These are phyloP conservation scores for Grammomys surdaster DNA, from an alignment of 2,113 vertebrate species.

Conservation along the genomic window DNA sequence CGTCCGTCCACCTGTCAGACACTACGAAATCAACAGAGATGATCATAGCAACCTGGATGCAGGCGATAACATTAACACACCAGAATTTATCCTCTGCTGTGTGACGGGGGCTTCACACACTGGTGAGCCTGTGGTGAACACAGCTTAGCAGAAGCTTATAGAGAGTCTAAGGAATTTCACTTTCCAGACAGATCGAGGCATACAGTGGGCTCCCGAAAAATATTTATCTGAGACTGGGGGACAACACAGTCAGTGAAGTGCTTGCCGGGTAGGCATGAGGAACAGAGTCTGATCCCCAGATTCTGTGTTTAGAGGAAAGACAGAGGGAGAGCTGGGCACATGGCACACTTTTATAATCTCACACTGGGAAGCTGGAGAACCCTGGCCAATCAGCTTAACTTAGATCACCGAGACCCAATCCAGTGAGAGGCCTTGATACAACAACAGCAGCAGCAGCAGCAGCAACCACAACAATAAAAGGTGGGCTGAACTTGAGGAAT, in stretches of 20 bases:
- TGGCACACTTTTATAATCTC: not conserved
- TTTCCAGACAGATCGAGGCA: not conserved
- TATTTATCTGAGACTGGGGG: not conserved
- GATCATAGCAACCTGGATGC: not conserved
- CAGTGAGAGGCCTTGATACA: not conserved
- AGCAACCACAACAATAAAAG: not conserved
- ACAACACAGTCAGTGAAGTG: not conserved
- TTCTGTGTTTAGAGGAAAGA: not conserved
- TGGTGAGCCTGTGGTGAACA: no score
- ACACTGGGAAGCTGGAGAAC: not conserved
- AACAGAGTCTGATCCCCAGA: not conserved
- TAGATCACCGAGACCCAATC: not conserved
- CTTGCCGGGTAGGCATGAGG: not conserved
- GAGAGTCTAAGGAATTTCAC: not conserved
- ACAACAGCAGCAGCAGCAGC: not conserved
- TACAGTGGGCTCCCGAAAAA: not conserved
- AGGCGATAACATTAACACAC: not conserved
- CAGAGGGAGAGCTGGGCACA: not conserved
- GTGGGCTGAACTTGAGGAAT: not conserved
- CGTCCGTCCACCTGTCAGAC: not conserved
- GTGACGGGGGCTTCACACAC: not conserved
- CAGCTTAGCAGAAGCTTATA: not conserved
- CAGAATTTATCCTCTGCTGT: no score
- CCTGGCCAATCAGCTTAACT: not conserved
- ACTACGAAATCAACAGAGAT: not conserved